Evolutionary conservation across 2,797 vertebrate genomes (phyloP), one percentile per base, ranked within the genome.

Genomic region (Rhinoraja longicauda): DNA sequence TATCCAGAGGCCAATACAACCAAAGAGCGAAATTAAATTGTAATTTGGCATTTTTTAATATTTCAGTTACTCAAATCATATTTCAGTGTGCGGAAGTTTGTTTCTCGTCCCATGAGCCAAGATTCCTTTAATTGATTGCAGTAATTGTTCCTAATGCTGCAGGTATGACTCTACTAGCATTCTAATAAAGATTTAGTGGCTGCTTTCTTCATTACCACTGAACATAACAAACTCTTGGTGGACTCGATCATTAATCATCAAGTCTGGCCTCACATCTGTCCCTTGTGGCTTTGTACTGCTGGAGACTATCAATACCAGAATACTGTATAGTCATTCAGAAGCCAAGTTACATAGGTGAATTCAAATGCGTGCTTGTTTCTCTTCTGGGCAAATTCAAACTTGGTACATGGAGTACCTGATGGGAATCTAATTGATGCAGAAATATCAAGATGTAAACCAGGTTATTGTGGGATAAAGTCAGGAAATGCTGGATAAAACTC

Each of bases 151-250:
- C 6, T 75, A 92, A 92, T 92, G 70, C 26, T 92, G 90, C 67
- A 75, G 24, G 26, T 75, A 57, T n/a, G 24, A 73, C 39, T 91
- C 67, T 45, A 26, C 70, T 92, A 17, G 75, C 12, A 24, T 91
- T 73, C 36, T n/a, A 57, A 92, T 73, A 75, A 92, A 92, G 39
- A 53, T 26, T 73, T 72, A 21, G 32, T 26, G 32, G 88, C 62
- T 72, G 36, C 45, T 92, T 75, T 75, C 39, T 92, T 92, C 90
- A 92, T 92, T 92, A 92, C 90, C n/a, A 53, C 90, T 57, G 90
- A 75, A 92, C 39, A n/a, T 75, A 57, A 45, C 64, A 73, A 75
- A 92, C 12, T 24, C 45, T 73, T 92, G 36, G 39, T 92, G 5
- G 90, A 45, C 45, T 57, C 39, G 24, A 88, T 88, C 39, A 57